Base-by-base conservation (phyloP, 2,113 vertebrate species). In the Hucho hucho region DNA sequence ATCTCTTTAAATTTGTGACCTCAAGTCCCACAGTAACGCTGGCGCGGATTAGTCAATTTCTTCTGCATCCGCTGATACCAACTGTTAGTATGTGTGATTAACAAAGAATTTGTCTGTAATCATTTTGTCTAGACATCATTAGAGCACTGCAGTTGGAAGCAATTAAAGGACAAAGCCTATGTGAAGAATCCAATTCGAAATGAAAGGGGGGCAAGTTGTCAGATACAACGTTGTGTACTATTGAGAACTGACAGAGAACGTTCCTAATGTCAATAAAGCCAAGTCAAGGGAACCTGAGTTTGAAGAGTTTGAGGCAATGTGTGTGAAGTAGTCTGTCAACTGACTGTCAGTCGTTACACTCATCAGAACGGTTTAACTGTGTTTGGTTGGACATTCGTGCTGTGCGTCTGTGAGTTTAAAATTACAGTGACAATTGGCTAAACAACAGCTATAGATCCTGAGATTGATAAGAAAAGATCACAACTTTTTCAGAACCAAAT, bases 401-500 rank as follows among this genome's bases (percentile, higher is more conserved):
- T 53, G 13, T 56, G 18, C 16, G 3, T 20, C 53, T 16, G 53
- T 56, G 13, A 14, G 18, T 20, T 56, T 56, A 1, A 56, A 56
- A 56, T 56, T 0, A 18, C 20, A 20, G 18, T 56, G 53, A 56
- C 20, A 56, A 6, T 56, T 1, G 20, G 18, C 53, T 20, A 20
- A 6, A 11, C 11, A 16, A 63, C 20, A 25, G n/a, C 61, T 46
- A 68, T 37, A 25, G 66, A 46, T 59, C 29, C 14, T 16, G 32
- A 43, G 26, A 5, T 67, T 70, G 69, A 64, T 56, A 56, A 12
- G 25, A n/a, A 47, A 75, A 72, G 64, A 37, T 43, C 78, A 72
- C 74, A 73, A 70, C 75, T 78, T 69, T 78, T 74, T 72, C 67
- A 25, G 13, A 72, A 75, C 61, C 37, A 68, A 66, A 37, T 66